Conservation (phyloP, 2,113 vertebrate genomes). For the Engraulis encrasicolus region DNA sequence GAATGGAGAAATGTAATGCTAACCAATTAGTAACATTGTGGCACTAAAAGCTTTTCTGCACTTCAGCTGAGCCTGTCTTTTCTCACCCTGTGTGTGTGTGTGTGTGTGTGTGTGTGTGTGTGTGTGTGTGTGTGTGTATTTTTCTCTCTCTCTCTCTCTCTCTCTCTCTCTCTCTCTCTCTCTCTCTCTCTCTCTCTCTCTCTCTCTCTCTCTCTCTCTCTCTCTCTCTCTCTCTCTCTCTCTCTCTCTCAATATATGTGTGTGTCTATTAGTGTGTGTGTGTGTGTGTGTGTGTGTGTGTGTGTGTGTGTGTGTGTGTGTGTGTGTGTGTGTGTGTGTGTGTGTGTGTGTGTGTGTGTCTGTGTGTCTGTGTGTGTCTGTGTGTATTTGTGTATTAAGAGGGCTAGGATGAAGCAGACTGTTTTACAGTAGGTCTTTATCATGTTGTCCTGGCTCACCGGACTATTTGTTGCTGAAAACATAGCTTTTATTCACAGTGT, state of each 20-base stretch:
- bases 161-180: too few relatives aligned
- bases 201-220: too few relatives aligned
- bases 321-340: constrained; percentile 4
- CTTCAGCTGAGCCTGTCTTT: background rate
- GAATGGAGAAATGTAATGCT: background rate
- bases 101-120: constrained; percentile 7
- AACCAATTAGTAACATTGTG: background rate
- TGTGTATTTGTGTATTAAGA: background rate
- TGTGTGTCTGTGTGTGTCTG: background rate
- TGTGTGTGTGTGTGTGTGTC: background rate
- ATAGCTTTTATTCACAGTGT: background rate
- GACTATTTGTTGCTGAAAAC: background rate
- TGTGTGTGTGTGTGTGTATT: constrained; percentile 8
- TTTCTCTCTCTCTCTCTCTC: too few relatives aligned
- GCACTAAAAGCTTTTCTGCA: background rate
- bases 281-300: background rate
- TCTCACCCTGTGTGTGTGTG: background rate
- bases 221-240: too few relatives aligned
- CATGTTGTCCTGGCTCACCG: background rate
- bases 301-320: constrained; percentile 6
- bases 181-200: too few relatives aligned
- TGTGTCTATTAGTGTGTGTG: too few relatives aligned
- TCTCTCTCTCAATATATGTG: too few relatives aligned
- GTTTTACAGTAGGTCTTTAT: constrained; percentile 10
- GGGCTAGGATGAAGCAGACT: background rate